A percentile compares a stretch with the other conserved stretches of the same genome.
Conservation (phyloP, 2,113 vertebrate species). For the Solea senegalensis region DNA sequence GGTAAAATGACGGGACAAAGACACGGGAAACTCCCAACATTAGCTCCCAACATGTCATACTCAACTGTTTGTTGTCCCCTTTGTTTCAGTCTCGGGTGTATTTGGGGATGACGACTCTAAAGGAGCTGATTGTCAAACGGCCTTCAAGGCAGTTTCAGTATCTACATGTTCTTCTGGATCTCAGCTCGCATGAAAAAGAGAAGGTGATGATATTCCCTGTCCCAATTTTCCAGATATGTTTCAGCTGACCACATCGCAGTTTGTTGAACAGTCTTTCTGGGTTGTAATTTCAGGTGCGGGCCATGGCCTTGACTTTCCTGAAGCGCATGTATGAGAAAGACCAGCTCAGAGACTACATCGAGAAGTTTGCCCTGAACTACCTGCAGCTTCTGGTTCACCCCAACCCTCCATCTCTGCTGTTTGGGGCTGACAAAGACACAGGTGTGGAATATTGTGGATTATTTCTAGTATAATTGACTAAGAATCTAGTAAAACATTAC, state of each 20-base stretch:
- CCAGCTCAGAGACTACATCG: constrained; percentile 91
- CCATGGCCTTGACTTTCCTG: constrained; percentile 90
- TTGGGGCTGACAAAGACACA: constrained; percentile 94
- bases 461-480: background rate
- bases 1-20: constrained; percentile 71
- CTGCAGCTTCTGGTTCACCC: constrained; percentile 95
- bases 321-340: constrained; percentile 96
- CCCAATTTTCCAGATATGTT: background rate
- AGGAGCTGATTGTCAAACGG: constrained; percentile 92
- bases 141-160: constrained; percentile 94
- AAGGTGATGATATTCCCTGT: constrained; percentile 80
- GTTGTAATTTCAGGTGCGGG: constrained; percentile 85
- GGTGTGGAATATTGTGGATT: constrained; percentile 68
- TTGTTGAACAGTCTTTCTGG: background rate
- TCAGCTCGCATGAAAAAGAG: constrained; percentile 95
- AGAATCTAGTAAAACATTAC: no score
- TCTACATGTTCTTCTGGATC: constrained; percentile 91
- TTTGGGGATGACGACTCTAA: constrained; percentile 92
- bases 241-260: background rate
- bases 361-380: constrained; percentile 96
- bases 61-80: background rate
- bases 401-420: constrained; percentile 91
- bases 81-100: constrained; percentile 88
- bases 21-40: no score
- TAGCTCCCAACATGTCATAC: background rate